Percentiles rank a stretch among this genome's conserved stretches.
Evolutionary conservation across 1,140 invertebrate species (phyloP).

Genomic region (Gryon sp.): DNA sequence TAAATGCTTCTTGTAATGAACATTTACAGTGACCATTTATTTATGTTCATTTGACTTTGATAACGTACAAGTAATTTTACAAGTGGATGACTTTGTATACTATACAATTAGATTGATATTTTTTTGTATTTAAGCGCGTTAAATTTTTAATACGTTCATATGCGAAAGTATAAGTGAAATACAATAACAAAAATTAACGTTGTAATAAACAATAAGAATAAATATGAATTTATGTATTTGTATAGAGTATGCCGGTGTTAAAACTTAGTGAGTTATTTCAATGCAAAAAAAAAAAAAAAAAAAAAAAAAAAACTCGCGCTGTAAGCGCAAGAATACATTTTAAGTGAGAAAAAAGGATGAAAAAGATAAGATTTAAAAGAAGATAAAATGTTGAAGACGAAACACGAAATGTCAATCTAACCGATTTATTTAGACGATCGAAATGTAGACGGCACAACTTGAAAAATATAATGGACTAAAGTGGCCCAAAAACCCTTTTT

Average conservation of each 20-base stretch:
- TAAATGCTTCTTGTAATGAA: no score
- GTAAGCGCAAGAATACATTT: background rate
- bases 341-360: background rate
- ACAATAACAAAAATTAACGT: slow-evolving; percentile 26
- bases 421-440: slow-evolving; percentile 28
- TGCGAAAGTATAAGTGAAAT: background rate
- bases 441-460: slow-evolving; percentile 14
- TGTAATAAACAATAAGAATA: slow-evolving; percentile 22
- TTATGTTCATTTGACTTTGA: no score
- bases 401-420: slow-evolving; percentile 25
- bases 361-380: slow-evolving; percentile 1
- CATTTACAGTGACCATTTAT: no score
- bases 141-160: slow-evolving; percentile 26
- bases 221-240: slow-evolving; percentile 36
- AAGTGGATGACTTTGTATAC: slow-evolving; percentile 55
- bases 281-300: no score
- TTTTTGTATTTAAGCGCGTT: slow-evolving; percentile 51
- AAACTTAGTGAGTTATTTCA: slow-evolving; percentile 50
- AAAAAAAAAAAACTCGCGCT: slow-evolving; percentile 9
- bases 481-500: slow-evolving; percentile 66
- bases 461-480: slow-evolving; percentile 52
- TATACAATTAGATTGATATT: slow-evolving; percentile 31
- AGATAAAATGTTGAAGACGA: slow-evolving; percentile 1
- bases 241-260: slow-evolving; percentile 38
- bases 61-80: slow-evolving; percentile 49